A percentile compares a stretch with the other conserved stretches of the same genome.
phyloP scores from a whole-genome alignment of 2,888 invertebrate species.

The Gortyna flavago region DNA sequence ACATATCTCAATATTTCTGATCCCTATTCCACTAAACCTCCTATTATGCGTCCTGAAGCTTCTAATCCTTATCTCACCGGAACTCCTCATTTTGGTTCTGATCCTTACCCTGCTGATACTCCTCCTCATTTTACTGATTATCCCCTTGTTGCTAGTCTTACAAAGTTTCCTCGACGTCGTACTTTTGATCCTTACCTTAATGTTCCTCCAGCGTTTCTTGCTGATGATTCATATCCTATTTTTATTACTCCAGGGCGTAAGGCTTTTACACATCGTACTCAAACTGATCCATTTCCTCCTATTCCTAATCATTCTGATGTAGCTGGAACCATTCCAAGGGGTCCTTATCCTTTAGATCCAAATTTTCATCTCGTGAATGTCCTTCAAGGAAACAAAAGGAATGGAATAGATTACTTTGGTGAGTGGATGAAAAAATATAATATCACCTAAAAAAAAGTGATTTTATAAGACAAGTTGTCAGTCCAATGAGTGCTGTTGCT shows the following conservation, averaged over 20 bases:
- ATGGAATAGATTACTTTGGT: conserved; percentile 9
- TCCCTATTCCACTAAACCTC: neutral
- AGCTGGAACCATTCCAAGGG: neutral
- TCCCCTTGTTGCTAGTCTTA: neutral
- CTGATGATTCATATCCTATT: neutral
- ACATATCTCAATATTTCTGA: neutral
- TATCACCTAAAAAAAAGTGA: neutral
- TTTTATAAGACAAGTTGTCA: neutral
- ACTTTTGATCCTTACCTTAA: neutral
- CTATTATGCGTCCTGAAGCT: neutral
- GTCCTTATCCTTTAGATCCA: neutral
- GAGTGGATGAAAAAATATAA: neutral
- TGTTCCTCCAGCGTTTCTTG: neutral
- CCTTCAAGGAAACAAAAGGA: neutral
- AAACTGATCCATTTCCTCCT: neutral
- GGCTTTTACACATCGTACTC: neutral
- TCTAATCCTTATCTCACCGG: neutral
- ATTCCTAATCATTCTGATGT: neutral
- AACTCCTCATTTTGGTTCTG: neutral
- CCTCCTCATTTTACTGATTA: neutral
- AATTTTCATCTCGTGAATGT: neutral
- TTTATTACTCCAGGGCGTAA: neutral
- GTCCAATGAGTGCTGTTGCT: neutral
- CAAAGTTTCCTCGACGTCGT: neutral
- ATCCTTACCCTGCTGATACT: neutral